Conservation (phyloP, 2,113 vertebrate species). For the Barbus barbus region DNA sequence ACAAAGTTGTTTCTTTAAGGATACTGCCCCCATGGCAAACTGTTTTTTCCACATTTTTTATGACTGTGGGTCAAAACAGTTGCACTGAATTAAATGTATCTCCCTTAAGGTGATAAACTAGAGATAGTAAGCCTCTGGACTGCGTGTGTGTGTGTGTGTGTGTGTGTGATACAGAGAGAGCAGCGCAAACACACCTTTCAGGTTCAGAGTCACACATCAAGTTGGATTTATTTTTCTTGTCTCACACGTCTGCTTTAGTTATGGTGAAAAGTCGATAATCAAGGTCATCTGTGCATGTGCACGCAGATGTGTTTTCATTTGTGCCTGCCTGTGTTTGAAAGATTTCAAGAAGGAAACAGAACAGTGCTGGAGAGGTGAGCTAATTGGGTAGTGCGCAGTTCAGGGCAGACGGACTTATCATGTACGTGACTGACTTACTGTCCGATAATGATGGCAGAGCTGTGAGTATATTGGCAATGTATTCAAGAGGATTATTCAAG, state of each 20-base stretch:
- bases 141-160: too few relatives aligned
- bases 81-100: neutral
- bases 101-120: neutral
- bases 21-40: neutral
- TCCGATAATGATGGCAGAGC: neutral
- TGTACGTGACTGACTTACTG: neutral
- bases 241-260: neutral
- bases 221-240: too few relatives aligned
- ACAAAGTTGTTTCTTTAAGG: neutral
- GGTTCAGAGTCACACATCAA: too few relatives aligned
- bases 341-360: neutral
- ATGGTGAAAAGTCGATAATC: neutral
- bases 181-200: too few relatives aligned
- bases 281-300: constrained; percentile 1
- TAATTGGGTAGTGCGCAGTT: neutral
- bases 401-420: neutral
- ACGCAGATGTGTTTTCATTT: neutral
- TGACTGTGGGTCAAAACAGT: neutral
- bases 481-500: constrained; percentile 1
- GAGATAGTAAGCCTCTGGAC: too few relatives aligned
- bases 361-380: neutral
- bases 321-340: neutral
- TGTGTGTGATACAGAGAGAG: too few relatives aligned
- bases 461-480: neutral
- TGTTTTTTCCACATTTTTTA: neutral